Evolutionary conservation across 2,113 vertebrate species (phyloP).

Genomic region (Eidolon helvum): DNA sequence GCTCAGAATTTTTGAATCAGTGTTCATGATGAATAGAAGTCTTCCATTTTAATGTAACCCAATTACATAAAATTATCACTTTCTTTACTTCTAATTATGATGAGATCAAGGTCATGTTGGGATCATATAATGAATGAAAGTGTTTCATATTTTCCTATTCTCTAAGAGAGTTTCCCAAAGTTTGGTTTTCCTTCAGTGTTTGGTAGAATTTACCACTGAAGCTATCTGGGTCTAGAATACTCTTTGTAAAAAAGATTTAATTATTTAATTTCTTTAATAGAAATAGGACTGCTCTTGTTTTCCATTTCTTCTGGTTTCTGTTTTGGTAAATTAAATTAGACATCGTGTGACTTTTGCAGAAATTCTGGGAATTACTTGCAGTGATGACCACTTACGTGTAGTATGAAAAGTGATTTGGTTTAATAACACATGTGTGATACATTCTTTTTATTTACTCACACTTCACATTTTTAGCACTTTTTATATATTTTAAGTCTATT

Average conservation of each 20-base stretch:
- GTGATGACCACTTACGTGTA: neutral
- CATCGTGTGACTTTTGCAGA: conserved; percentile 11
- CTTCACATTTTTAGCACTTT: conserved; percentile 4
- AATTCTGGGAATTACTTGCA: conserved; percentile 19
- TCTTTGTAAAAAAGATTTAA: conserved; percentile 36
- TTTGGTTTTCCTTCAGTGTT: conserved; percentile 16
- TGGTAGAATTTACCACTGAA: neutral
- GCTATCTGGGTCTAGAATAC: neutral
- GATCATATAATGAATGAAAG: neutral
- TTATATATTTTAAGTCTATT: neutral
- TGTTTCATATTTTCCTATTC: neutral
- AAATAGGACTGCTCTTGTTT: neutral
- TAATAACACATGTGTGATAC: neutral
- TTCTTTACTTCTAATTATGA: conserved; percentile 6
- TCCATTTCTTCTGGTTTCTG: neutral
- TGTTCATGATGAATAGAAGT: neutral
- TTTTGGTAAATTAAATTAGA: conserved; percentile 19
- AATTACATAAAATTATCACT: conserved; percentile 32
- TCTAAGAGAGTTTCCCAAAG: neutral
- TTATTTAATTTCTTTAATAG: conserved; percentile 20
- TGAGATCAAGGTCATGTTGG: neutral
- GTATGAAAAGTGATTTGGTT: conserved; percentile 8
- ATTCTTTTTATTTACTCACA: neutral
- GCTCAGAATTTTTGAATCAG: conserved; percentile 9
- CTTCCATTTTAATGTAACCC: conserved; percentile 42